Conservation (phyloP, 1,140 invertebrate species). For the Nomia melanderi region DNA sequence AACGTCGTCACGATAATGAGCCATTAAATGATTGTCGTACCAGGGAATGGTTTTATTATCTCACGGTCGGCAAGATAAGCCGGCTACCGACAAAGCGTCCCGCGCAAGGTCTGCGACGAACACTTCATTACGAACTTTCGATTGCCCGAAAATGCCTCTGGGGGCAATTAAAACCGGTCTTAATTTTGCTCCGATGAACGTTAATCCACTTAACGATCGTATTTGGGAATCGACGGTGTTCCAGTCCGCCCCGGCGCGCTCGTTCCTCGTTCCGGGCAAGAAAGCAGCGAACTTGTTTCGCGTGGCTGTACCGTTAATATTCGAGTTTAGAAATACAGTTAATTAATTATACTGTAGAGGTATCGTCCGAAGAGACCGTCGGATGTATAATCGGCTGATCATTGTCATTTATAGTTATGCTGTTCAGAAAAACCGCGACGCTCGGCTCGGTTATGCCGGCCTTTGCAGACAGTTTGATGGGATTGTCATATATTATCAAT, state of each 20-base stretch:
- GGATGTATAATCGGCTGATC: background rate
- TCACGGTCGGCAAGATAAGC: constrained; percentile 52
- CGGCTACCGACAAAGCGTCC: constrained; percentile 41
- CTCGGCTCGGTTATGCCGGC: too few species aligned
- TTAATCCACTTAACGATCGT: constrained; percentile 38
- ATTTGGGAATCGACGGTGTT: constrained; percentile 21
- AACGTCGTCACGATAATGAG: constrained; percentile 65
- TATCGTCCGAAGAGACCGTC: too few species aligned
- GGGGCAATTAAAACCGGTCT: constrained; percentile 60
- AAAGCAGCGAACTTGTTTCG: background rate
- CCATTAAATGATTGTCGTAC: constrained; percentile 67
- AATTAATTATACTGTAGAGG: too few species aligned
- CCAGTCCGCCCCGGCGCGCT: background rate
- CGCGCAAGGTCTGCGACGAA: constrained; percentile 48
- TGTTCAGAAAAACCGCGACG: background rate
- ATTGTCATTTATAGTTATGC: background rate
- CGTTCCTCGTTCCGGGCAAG: background rate
- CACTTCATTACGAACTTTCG: constrained; percentile 67
- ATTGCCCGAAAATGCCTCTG: constrained; percentile 53
- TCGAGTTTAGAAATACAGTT: too few species aligned
- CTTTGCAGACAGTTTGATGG: background rate
- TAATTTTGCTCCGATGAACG: constrained; percentile 38
- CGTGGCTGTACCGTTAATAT: too few species aligned
- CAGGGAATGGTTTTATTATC: constrained; percentile 64
- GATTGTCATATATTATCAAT: constrained; percentile 17